Conservation (phyloP, 1,140 invertebrate genomes). For the Anagrus nilaparvatae region DNA sequence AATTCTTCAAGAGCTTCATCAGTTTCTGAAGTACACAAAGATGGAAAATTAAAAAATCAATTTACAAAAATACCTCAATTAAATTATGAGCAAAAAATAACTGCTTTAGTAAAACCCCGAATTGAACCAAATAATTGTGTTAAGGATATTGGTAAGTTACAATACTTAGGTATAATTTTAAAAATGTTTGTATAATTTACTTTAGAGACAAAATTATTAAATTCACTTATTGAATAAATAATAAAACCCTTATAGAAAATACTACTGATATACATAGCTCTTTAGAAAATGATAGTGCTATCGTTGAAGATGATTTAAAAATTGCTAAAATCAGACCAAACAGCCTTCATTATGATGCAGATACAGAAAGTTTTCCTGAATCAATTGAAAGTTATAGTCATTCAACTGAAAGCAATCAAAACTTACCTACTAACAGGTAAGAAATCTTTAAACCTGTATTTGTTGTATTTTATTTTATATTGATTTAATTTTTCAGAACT, state of each 20-base stretch:
- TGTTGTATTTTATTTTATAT: conserved; percentile 23
- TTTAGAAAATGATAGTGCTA: conserved; percentile 12
- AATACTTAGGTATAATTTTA: too few species aligned
- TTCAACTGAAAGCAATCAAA: conserved; percentile 14
- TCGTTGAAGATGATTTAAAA: conserved; percentile 12
- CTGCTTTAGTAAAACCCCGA: too few species aligned
- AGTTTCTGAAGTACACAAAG: conserved; percentile 68
- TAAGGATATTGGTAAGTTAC: too few species aligned
- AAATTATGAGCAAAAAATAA: too few species aligned
- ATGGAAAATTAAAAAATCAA: conserved; percentile 16
- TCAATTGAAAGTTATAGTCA: neutral
- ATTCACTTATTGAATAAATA: too few species aligned
- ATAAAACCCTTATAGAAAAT: too few species aligned
- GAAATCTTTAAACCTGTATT: too few species aligned
- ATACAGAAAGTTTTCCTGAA: conserved; percentile 16
- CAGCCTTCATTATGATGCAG: conserved; percentile 5
- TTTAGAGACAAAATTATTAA: too few species aligned
- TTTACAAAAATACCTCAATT: conserved; percentile 8
- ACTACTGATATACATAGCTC: conserved; percentile 7
- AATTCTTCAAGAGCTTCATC: conserved; percentile 83
- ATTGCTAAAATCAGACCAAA: conserved; percentile 12
- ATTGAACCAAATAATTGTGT: too few species aligned
- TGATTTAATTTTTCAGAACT: conserved; percentile 30
- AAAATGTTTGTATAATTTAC: too few species aligned
- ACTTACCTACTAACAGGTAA: too few species aligned